Conservation (phyloP, 2,888 invertebrate genomes). For the Mesorhabditis sp. region DNA sequence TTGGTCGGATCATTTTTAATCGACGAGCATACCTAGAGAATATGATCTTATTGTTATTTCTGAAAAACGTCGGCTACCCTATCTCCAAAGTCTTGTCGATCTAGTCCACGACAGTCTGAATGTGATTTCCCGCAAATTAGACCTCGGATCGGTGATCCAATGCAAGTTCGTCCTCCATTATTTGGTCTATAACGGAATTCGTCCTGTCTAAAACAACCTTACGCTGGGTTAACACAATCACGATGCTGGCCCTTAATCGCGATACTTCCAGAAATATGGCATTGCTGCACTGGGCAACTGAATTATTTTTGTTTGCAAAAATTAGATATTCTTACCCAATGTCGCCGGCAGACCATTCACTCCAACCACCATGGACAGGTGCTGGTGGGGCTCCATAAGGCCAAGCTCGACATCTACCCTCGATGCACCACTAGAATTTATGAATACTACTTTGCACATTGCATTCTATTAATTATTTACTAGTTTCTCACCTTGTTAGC, state of each 20-base stretch:
- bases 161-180: constrained; percentile 53
- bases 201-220: constrained; percentile 12
- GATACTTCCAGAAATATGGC: constrained; percentile 51
- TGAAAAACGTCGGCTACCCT: constrained; percentile 39
- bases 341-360: constrained; percentile 49
- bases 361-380: constrained; percentile 52
- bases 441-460: not conserved
- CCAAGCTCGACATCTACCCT: constrained; percentile 52
- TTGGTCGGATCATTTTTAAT: constrained; percentile 45
- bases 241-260: constrained; percentile 48
- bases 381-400: constrained; percentile 25
- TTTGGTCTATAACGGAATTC: constrained; percentile 45
- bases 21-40: constrained; percentile 26
- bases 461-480: not conserved
- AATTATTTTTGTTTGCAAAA: no score
- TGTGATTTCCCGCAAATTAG: constrained; percentile 46
- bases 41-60: constrained; percentile 9
- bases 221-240: constrained; percentile 57
- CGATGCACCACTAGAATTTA: constrained; percentile 52
- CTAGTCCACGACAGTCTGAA: constrained; percentile 22
- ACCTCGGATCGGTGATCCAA: constrained; percentile 51
- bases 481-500: constrained; percentile 31
- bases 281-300: constrained; percentile 49
- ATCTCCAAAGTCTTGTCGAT: constrained; percentile 51
- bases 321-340: constrained; percentile 14